phyloP scores from a whole-genome alignment of 2,113 vertebrate genomes.

The Condylura cristata region DNA sequence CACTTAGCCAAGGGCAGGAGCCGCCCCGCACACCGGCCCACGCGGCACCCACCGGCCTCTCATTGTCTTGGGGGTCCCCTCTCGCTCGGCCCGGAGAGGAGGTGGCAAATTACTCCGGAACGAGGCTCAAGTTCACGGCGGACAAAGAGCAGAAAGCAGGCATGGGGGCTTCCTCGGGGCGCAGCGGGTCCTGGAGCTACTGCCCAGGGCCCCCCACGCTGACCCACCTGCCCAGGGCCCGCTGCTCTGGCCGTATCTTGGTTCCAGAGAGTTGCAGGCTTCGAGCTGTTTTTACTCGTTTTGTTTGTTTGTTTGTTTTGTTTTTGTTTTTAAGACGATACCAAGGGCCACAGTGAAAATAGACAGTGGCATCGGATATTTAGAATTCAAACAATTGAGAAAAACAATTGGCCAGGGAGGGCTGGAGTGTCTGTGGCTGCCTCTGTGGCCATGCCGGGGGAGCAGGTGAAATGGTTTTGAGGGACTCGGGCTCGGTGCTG shows the following conservation, averaged over 20 bases:
- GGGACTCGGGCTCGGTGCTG: slow-evolving; percentile 33
- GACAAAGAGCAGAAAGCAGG: slow-evolving; percentile 72
- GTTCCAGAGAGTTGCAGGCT: slow-evolving; percentile 15
- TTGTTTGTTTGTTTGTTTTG: neutral
- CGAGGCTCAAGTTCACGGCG: slow-evolving; percentile 69
- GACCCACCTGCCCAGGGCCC: slow-evolving; percentile 38
- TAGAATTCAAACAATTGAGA: neutral
- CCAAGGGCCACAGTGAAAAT: slow-evolving; percentile 27
- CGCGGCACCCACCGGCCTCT: slow-evolving; percentile 43
- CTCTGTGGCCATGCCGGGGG: neutral
- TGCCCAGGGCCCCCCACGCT: slow-evolving; percentile 31
- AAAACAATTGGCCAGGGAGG: neutral
- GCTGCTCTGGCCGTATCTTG: slow-evolving; percentile 40
- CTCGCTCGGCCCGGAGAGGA: too few relatives aligned
- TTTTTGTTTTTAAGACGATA: neutral
- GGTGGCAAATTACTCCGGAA: slow-evolving; percentile 42
- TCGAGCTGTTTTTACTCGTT: slow-evolving; percentile 53
- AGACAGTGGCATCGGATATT: neutral
- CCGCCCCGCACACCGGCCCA: slow-evolving; percentile 84
- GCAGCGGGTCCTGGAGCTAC: slow-evolving; percentile 33
- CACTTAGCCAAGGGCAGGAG: slow-evolving; percentile 91
- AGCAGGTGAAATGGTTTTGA: slow-evolving; percentile 63
- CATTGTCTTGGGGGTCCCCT: slow-evolving; percentile 62
- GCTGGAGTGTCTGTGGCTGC: neutral
- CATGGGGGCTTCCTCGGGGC: slow-evolving; percentile 68